Evolutionary conservation across 2,113 vertebrate genomes (phyloP), one percentile per base, ranked within the genome.

Genomic region (Eurystomus gularis): DNA sequence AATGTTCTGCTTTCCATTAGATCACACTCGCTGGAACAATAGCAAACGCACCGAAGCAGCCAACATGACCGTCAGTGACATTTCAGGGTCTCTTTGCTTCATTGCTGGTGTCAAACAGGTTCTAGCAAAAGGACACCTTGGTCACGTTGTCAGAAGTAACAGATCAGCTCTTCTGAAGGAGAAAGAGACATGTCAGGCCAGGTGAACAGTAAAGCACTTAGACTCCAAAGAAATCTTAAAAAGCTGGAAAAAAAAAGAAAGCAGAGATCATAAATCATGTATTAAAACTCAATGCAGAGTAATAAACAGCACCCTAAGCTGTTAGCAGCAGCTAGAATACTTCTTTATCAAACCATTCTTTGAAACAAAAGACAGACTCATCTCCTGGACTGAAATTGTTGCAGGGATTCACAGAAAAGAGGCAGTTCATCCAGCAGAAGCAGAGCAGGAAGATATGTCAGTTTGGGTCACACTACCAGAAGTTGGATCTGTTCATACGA

Each of bases 1-100:
- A 94, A 62, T 80, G 86, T 58, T 91, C 86, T 94, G 73, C 54
- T 95, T 90, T 94, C 90, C 85, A 66, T 96, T 95, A 96, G 93
- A 86, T 96, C 95, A 83, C 52, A 60, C 66, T 35, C 5, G 0
- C 86, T 96, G 68, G 52, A 94, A 93, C 39, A 94, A 75, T 48
- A 84, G 90, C 39, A 68, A 88, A 68, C 64, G 80, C 77, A 78
- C 48, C 5, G 29, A 62, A 94, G 86, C 64, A 83, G 81, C 77
- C 82, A 93, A 76, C 33, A 13, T 8, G 12, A 57, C 78, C 11
- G 2, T 69, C 81, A 88, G 92, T 96, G 95, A 94, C 86, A 69
- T 90, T 82, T 82, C 93, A 91, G 94, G 60, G 69, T 82, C 77
- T 95, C 94, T 86, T 79, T 88, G 84, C 71, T 95, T 94, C 76